Conservation (phyloP, 2,888 invertebrate species). For the Cyrtodaria siliqua region DNA sequence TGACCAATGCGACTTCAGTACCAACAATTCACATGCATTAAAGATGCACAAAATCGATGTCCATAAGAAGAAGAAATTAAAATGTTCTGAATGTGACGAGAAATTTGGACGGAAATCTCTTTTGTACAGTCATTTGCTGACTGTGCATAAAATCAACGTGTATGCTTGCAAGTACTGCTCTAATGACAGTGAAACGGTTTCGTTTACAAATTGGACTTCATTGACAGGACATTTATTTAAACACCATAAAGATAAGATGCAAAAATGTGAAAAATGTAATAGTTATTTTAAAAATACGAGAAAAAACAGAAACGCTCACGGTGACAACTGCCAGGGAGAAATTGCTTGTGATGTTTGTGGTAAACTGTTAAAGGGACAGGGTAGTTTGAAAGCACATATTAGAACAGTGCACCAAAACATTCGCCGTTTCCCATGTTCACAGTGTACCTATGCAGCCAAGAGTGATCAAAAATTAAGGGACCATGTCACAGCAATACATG, state of each 20-base stretch:
- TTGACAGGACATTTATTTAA: background rate
- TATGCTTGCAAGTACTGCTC: background rate
- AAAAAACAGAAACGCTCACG: too few relatives aligned
- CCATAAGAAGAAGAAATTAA: background rate
- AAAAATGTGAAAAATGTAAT: conserved; percentile 26
- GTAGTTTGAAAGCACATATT: conserved; percentile 6
- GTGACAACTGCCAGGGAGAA: background rate
- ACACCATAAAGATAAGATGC: background rate
- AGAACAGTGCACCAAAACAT: conserved; percentile 24
- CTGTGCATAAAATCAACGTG: background rate
- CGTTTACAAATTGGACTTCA: background rate
- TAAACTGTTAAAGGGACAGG: background rate
- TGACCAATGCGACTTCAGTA: conserved; percentile 12
- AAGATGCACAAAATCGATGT: conserved; percentile 4
- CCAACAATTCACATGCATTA: background rate
- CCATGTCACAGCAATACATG: conserved; percentile 24
- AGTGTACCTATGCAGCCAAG: conserved; percentile 23
- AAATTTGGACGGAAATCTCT: background rate
- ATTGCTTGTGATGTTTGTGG: conserved; percentile 11
- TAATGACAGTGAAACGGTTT: background rate
- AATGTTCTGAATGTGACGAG: conserved; percentile 1
- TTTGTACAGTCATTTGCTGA: background rate
- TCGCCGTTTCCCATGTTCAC: conserved; percentile 17
- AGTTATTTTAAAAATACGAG: background rate
- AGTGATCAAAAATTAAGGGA: conserved; percentile 3